Evolutionary conservation across 2,797 vertebrate genomes (phyloP), one percentile per base, ranked within the genome.

Genomic region (Chelon auratus): DNA sequence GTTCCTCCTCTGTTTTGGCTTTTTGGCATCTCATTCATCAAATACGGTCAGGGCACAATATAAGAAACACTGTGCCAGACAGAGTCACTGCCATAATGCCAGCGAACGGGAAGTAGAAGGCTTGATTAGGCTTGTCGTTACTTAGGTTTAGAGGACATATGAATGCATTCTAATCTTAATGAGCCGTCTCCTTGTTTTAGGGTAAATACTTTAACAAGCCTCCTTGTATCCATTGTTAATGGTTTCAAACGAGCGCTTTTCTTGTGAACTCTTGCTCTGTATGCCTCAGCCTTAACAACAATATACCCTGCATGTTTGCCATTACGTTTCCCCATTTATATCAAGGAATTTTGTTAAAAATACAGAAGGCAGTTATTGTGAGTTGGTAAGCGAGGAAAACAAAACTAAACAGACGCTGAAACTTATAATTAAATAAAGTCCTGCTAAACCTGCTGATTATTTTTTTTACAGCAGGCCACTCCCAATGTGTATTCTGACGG

Each of bases 21-120:
- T 68, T 78, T 66, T 88, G 85, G 73, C 78, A 81, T 82, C 53
- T 84, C 72, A 78, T 90, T 86, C 64, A 81, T 89, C 83, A 85
- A 77, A 77, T n/a, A 12, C 68, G 74, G 71, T 83, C 76, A 81
- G 64, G 43, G 37, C 78, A 75, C 77, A 59, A 56, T 74, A 59
- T 67, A 63, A 82, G 30, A 80, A 72, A 74, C 75, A 52, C 48
- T 75, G 45, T 86, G 81, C 75, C 45, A 62, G 69, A 57, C 60
- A 12, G 30, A 70, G 33, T 52, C 63, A 37, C 62, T 63, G 65
- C 62, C 37, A 72, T 62, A 43, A 67, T 62, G 60, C 12, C 61
- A 48, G 40, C 20, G 5, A 10, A 39, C 17, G 10, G 50, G 9
- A 61, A 70, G 64, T 53, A 75, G 45, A 77, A 71, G 13, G 50